Base-by-base conservation (phyloP, 30 jellyfish, hydroid and myxozoan species). In the Sanderia malayensis region DNA sequence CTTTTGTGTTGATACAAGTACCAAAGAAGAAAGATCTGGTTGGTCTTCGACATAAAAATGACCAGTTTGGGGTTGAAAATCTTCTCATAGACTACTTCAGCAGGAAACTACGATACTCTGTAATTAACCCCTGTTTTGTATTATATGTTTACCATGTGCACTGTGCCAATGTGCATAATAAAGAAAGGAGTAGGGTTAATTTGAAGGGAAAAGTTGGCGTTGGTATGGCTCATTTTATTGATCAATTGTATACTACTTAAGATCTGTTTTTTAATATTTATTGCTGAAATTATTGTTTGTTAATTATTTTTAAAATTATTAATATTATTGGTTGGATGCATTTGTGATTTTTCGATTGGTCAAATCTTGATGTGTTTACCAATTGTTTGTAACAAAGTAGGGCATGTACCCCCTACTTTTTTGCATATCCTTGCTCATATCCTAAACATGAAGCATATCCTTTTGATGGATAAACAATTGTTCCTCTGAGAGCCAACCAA, bases 61-160 rank as follows among this genome's bases (percentile, higher is more conserved):
- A 81, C 26, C 67, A 68, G 49, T 61, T 68, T 58, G 93, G 93
- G 4, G 32, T 70, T 19, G 93, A 81, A 44, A 81, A 81, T 58
- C 31, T 68, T 41, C 22, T 81, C 67, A 81, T 81, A 9, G 22
- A 30, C 28, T 28, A 61, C 1, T 70, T 81, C 57, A 41, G 45
- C 13, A 28, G 32, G 0, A 46, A 68, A 31, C 67, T 69, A 20
- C 46, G 65, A 1, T 81, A 70, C 73, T 70, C 64, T 37, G 93
- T 81, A 18, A 65, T 81, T 1, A 81, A 81, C 55, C 93, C 93
- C 0, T 81, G 93, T 44, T 70, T 61, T 59, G 80, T 81, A 20
- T 44, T 81, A 58, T 59, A 53, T 49, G 34, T 70, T 8, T 81
- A 81, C 28, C 93, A 81, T 46, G 79, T 81, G 18, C 93, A 81